Percentiles rank a stretch among this genome's conserved stretches.
phyloP scores from a whole-genome alignment of 2,888 invertebrate genomes.

The Dynastes tityus region DNA sequence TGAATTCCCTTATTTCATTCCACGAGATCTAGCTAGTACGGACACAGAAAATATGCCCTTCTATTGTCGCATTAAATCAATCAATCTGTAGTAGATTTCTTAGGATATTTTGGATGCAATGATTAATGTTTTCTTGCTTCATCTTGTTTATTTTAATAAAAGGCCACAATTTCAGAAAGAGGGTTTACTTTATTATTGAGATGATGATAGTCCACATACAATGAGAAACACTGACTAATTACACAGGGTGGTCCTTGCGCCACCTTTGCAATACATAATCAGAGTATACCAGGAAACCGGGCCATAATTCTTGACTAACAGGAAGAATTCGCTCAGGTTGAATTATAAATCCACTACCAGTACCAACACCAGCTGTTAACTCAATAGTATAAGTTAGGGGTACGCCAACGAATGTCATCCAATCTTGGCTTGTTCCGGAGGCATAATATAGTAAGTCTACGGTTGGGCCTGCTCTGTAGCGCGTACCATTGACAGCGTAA shows the following conservation, averaged over 20 bases:
- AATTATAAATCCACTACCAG: conserved; percentile 74
- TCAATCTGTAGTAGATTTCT: too few relatives aligned
- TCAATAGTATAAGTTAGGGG: conserved; percentile 78
- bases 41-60: too few relatives aligned
- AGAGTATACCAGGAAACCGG: conserved; percentile 67
- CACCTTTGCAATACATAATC: neutral
- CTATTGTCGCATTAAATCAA: too few relatives aligned
- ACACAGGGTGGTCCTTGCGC: neutral
- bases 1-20: too few relatives aligned
- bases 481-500: conserved; percentile 63
- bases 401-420: conserved; percentile 74
- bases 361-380: conserved; percentile 76
- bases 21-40: too few relatives aligned
- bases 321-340: conserved; percentile 73
- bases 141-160: too few relatives aligned
- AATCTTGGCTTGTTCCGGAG: conserved; percentile 81
- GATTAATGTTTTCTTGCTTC: too few relatives aligned
- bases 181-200: too few relatives aligned
- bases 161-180: too few relatives aligned
- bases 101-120: too few relatives aligned
- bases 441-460: conserved; percentile 72
- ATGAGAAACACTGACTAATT: too few relatives aligned
- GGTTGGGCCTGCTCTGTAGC: conserved; percentile 72
- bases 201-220: too few relatives aligned
- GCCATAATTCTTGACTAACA: conserved; percentile 76